These are phyloP conservation scores for Synanthedon myopaeformis DNA, from an alignment of 2,888 invertebrate genomes.

Conservation along the genomic window DNA sequence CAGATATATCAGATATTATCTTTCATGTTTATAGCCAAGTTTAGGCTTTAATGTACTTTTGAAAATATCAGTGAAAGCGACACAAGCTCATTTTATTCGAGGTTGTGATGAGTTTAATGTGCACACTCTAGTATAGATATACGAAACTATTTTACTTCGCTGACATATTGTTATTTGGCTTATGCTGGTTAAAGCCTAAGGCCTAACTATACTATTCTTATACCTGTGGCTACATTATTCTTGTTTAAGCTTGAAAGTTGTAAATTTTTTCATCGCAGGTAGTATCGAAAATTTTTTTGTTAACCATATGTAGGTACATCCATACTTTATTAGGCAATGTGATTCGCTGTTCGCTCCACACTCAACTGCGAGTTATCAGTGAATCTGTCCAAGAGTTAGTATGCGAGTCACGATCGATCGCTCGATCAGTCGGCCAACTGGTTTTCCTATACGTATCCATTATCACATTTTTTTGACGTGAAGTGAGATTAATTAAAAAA, in stretches of 20 bases:
- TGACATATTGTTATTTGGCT: too few species aligned
- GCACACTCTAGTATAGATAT: too few species aligned
- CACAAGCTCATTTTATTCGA: background rate
- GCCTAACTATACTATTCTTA: too few species aligned
- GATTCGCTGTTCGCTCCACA: background rate
- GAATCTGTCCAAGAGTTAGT: slow-evolving; percentile 20
- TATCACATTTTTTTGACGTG: background rate
- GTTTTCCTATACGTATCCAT: slow-evolving; percentile 11
- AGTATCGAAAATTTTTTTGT: too few species aligned
- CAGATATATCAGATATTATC: background rate
- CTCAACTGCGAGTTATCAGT: slow-evolving; percentile 2
- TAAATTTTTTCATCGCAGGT: too few species aligned
- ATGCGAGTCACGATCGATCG: slow-evolving; percentile 32
- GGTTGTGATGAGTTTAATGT: too few species aligned
- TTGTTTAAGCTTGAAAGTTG: too few species aligned
- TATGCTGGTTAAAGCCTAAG: too few species aligned
- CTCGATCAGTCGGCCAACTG: slow-evolving; percentile 12
- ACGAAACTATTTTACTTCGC: too few species aligned
- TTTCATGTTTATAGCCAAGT: background rate
- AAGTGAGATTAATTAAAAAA: too few species aligned
- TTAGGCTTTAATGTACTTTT: background rate
- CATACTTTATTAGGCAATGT: background rate
- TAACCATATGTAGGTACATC: background rate
- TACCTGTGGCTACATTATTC: too few species aligned
- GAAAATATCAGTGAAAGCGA: background rate